These are phyloP conservation scores for Cerastis rubricosa DNA, from an alignment of 2,888 invertebrate genomes.

Conservation along the genomic window DNA sequence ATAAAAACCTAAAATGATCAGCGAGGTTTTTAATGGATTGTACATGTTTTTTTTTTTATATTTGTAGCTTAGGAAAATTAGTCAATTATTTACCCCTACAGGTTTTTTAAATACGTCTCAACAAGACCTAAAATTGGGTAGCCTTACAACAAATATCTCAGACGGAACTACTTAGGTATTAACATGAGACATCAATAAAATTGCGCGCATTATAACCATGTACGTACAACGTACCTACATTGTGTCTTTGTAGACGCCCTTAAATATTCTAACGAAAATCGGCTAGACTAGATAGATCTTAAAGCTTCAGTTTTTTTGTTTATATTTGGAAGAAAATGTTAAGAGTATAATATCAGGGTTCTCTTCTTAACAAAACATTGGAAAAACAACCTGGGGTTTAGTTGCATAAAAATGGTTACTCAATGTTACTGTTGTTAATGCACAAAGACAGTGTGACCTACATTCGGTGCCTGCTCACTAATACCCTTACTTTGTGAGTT, in stretches of 20 bases:
- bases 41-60: no score
- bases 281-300: not conserved
- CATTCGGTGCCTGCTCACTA: slow-evolving; percentile 76
- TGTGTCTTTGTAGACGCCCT: not conserved
- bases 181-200: not conserved
- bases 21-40: not conserved
- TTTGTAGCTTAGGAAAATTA: not conserved
- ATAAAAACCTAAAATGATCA: not conserved
- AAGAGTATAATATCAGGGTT: not conserved
- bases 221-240: not conserved
- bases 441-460: slow-evolving; percentile 85
- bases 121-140: not conserved
- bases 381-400: no score
- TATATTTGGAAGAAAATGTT: not conserved
- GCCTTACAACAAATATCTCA: slow-evolving; percentile 5
- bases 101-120: not conserved
- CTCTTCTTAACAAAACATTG: no score
- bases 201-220: not conserved
- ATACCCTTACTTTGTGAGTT: slow-evolving; percentile 83
- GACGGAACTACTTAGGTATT: not conserved
- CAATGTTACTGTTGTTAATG: no score
- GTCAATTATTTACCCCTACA: not conserved
- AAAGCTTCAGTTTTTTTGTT: not conserved
- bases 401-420: not conserved
- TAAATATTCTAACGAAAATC: not conserved